Base-by-base conservation (phyloP, 1,140 invertebrate genomes). In the Copidosoma floridanum region DNA sequence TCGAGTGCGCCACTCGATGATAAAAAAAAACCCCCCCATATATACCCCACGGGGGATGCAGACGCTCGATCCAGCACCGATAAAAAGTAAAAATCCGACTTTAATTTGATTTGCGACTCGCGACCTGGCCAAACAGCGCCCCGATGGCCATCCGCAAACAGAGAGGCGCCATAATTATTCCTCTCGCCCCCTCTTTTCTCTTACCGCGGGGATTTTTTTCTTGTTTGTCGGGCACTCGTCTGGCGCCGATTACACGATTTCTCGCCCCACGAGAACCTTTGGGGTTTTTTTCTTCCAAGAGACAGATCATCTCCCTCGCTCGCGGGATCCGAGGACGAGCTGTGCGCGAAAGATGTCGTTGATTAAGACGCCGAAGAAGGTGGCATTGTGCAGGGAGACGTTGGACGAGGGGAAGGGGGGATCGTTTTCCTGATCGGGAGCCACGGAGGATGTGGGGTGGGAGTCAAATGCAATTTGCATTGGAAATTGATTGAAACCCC, bases 131-230 rank as follows among this genome's bases (percentile, higher is more conserved):
- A 60, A 60, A 60, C 27, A 47, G 26, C 48, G 6, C 4, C 7
- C 23, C n/a, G n/a, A n/a, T n/a, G n/a, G n/a, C n/a, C n/a, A n/a
- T n/a, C n/a, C n/a, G n/a, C n/a, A n/a, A n/a, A n/a, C n/a, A n/a
- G n/a, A n/a, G n/a, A n/a, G n/a, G n/a, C n/a, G n/a, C n/a, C n/a
- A 61, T 61, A 61, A 61, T 61, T 61, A 51, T 56, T 41, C 44
- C 38, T n/a, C 6, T 6, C 20, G 2, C 37, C 41, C 32, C 20
- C 14, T 50, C 27, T 46, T 23, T 27, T 23, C 8, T 35, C 29
- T 38, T 32, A 16, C 16, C 10, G 2, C 10, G 2, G 20, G 47
- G 47, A 18, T 54, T 41, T 32, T 47, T 56, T 21, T 16, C 24
- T 55, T 61, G 55, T 64, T 64, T 64, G 41, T 40, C 32, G 12